phyloP scores from a whole-genome alignment of 2,113 vertebrate genomes.

The Cavia porcellus region DNA sequence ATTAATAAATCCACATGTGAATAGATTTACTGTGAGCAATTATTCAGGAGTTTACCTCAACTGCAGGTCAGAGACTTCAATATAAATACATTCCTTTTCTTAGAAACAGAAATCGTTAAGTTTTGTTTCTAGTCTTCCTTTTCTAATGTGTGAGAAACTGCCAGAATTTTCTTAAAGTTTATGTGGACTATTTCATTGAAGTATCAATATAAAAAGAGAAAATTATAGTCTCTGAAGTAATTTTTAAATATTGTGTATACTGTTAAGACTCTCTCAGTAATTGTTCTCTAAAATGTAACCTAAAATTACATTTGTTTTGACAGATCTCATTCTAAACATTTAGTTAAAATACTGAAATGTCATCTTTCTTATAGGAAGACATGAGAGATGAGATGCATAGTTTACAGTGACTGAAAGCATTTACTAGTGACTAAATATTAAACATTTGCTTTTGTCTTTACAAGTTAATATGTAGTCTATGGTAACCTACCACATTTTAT shows the following conservation, averaged over 20 bases:
- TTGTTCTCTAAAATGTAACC: constrained; percentile 69
- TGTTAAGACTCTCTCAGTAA: constrained; percentile 57
- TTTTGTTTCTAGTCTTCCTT: neutral
- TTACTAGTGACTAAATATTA: too few species aligned
- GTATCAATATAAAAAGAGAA: constrained; percentile 61
- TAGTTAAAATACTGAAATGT: constrained; percentile 81
- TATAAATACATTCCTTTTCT: neutral
- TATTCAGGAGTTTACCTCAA: neutral
- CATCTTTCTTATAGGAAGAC: neutral
- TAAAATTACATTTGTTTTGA: constrained; percentile 78
- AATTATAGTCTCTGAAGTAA: constrained; percentile 51
- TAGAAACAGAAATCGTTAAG: neutral
- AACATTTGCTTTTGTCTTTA: too few species aligned
- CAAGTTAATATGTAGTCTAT: too few species aligned
- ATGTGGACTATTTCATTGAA: neutral
- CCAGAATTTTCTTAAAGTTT: neutral
- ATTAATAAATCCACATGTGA: neutral
- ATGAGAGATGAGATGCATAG: too few species aligned
- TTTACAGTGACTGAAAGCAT: too few species aligned
- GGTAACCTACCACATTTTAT: too few species aligned
- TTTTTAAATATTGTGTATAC: constrained; percentile 70
- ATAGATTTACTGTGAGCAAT: neutral
- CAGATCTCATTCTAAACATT: constrained; percentile 75
- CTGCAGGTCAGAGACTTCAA: neutral
- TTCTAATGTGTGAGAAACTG: neutral